Conservation (phyloP, 2,797 vertebrate species). For the Neopelma chrysocephalum region DNA sequence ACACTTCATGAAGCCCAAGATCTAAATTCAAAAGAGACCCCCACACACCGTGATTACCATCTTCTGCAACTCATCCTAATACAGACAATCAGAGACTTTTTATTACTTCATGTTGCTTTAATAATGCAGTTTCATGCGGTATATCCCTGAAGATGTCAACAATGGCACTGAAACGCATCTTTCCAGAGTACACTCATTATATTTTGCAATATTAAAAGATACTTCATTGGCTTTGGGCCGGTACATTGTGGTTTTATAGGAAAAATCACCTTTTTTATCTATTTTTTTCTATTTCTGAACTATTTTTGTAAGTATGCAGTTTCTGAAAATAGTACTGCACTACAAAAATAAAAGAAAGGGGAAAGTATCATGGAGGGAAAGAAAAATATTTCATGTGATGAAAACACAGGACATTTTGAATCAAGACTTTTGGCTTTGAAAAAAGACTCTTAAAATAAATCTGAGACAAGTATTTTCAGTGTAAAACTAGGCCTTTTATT, state of each 20-base stretch:
- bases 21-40: not conserved
- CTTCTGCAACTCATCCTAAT: not conserved
- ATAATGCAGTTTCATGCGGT: not conserved
- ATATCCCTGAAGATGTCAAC: not conserved
- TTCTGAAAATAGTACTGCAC: not conserved
- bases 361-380: not conserved
- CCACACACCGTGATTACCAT: rapidly evolving
- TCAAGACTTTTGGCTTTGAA: not conserved
- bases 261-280: not conserved
- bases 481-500: not conserved
- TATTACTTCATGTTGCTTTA: not conserved
- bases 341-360: not conserved
- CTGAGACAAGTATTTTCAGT: not conserved
- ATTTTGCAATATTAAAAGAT: not conserved
- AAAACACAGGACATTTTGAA: not conserved
- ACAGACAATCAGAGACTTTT: not conserved
- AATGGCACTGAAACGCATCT: not conserved
- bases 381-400: not conserved
- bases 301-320: not conserved
- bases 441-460: not conserved
- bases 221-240: not conserved
- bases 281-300: not conserved
- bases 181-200: not conserved
- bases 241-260: not conserved
- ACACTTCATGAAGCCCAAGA: not conserved